Evolutionary conservation across 2,797 vertebrate species (phyloP).

Genomic region (Coregonus suidteri): DNA sequence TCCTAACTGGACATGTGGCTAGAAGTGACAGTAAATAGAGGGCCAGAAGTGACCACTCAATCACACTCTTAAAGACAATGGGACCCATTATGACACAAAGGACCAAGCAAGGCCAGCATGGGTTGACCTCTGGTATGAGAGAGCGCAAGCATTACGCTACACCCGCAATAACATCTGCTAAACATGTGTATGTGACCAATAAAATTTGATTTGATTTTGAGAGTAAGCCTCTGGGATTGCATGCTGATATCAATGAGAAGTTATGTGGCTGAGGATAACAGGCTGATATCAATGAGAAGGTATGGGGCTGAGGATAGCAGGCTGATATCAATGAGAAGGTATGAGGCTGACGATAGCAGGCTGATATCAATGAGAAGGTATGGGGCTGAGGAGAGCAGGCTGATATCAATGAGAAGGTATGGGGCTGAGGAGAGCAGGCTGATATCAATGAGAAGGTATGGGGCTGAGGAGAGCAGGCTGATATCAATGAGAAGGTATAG

Average conservation of each 20-base stretch:
- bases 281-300: no score
- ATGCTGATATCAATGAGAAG: not conserved
- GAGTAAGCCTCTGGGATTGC: not conserved
- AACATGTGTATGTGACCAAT: no score
- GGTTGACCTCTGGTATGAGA: conserved; percentile 45
- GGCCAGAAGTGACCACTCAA: not conserved
- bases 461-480: not conserved
- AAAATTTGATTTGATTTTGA: not conserved
- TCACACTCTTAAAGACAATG: conserved; percentile 49
- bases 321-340: not conserved
- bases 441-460: no score
- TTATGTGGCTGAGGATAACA: not conserved
- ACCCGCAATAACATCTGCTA: no score
- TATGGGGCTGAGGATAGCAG: not conserved
- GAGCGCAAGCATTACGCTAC: not conserved
- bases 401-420: no score
- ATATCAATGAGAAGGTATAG: no score
- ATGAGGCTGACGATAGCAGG: not conserved
- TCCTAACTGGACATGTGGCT: conserved; percentile 39
- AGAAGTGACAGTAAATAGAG: conserved; percentile 29
- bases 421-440: no score
- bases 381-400: not conserved
- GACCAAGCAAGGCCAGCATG: conserved; percentile 20
- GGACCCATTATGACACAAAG: conserved; percentile 25
- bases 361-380: no score